A percentile compares a stretch with the other conserved stretches of the same genome.
These are phyloP conservation scores for Sorex araneus DNA, from an alignment of 2,113 vertebrate genomes.

Conservation along the genomic window DNA sequence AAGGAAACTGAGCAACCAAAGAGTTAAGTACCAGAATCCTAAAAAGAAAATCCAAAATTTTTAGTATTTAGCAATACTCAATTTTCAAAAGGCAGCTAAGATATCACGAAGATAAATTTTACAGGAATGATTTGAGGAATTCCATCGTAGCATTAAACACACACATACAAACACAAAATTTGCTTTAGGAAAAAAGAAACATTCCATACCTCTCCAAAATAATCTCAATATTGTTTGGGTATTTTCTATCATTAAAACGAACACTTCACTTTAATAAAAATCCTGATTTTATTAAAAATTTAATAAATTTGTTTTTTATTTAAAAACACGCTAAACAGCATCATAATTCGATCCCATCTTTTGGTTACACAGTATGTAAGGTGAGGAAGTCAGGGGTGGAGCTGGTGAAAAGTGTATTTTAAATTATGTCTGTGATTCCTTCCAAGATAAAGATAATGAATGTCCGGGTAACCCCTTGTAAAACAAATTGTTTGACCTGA, in stretches of 20 bases:
- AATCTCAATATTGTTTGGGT: too few species aligned
- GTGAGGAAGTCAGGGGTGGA: background rate
- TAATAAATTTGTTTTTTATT: too few species aligned
- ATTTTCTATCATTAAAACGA: constrained; percentile 61
- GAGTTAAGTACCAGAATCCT: background rate
- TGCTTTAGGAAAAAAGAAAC: constrained; percentile 17
- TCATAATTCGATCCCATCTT: background rate
- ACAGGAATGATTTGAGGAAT: background rate
- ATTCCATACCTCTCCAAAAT: too few species aligned
- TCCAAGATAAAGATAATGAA: constrained; percentile 38
- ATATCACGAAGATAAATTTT: constrained; percentile 32
- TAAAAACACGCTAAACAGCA: background rate
- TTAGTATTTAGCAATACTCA: background rate
- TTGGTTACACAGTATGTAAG: background rate
- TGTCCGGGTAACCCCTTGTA: background rate
- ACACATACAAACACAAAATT: background rate
- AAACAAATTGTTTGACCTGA: background rate
- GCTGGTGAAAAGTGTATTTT: background rate
- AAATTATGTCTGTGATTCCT: background rate
- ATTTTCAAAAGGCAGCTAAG: constrained; percentile 15
- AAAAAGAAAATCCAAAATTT: constrained; percentile 40
- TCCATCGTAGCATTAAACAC: background rate
- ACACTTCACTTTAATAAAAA: constrained; percentile 28
- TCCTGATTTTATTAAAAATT: too few species aligned
- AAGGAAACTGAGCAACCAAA: too few species aligned